A percentile compares a stretch with the other conserved stretches of the same genome.
phyloP scores from a whole-genome alignment of 2,888 invertebrate species.

The Agriopis leucophaearia region DNA sequence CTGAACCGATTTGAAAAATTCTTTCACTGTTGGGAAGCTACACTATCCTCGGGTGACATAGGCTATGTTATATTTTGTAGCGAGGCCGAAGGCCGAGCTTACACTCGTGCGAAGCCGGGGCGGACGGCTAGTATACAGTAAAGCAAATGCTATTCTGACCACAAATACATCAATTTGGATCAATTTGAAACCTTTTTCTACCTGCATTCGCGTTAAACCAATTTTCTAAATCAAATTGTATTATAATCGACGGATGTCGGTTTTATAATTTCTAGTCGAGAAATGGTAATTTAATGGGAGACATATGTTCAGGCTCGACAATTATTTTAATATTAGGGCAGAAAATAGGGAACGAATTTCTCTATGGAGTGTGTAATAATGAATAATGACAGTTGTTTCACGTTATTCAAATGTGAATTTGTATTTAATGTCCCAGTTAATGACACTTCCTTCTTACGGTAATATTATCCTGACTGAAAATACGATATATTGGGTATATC shows the following conservation, averaged over 20 bases:
- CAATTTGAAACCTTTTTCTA: constrained; percentile 55
- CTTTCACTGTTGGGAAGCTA: too few relatives aligned
- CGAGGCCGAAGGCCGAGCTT: too few relatives aligned
- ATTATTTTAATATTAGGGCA: constrained; percentile 68
- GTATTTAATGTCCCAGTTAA: neutral
- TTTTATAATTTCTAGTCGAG: constrained; percentile 54
- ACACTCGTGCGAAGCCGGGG: too few relatives aligned
- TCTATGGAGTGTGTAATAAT: constrained; percentile 24
- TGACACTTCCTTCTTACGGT: neutral
- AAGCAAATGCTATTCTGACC: neutral
- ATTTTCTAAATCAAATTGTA: constrained; percentile 66
- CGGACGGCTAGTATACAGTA: neutral
- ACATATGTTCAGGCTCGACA: constrained; percentile 60
- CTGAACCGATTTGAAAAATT: too few relatives aligned
- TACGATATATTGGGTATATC: too few relatives aligned
- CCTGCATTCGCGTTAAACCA: constrained; percentile 50
- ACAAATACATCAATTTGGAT: constrained; percentile 37
- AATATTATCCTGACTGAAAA: neutral
- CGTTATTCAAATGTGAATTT: constrained; percentile 18
- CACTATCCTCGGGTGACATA: too few relatives aligned
- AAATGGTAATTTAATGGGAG: constrained; percentile 66
- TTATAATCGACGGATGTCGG: constrained; percentile 77
- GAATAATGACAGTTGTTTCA: constrained; percentile 29
- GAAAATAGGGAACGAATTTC: constrained; percentile 40
- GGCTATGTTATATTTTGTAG: too few relatives aligned